Base-by-base conservation (phyloP, 2,113 vertebrate species). In the Spilogale gracilis region DNA sequence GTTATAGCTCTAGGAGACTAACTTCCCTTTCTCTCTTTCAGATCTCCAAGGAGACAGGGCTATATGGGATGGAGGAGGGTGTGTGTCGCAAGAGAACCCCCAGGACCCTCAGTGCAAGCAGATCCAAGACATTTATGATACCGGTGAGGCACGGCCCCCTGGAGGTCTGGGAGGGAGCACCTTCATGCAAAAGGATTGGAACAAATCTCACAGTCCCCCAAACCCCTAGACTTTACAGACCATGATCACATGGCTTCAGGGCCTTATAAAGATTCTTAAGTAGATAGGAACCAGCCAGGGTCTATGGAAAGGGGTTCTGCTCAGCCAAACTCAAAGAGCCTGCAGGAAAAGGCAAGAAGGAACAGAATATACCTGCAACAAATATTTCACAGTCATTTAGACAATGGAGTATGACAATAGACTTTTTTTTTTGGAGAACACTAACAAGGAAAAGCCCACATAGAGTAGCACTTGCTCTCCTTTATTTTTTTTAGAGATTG, bases 41-140 rank as follows among this genome's bases (percentile, higher is more conserved):
- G 94, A 48, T 0, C 23, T 87, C 27, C 10, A 6, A 1, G 11
- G 38, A 18, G 65, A 56, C 17, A 58, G 67, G 2, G n/a, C 30
- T 13, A 38, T 94, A 60, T 97, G 89, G 96, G 95, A 95, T 9
- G 81, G 80, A 67, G 92, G 80, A 50, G 74, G 81, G 6, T 83
- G 38, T n/a, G 6, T 23, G 16, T 7, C 10, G 9, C 30, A 45
- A 16, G 11, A 38, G 9, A 2, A 25, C 38, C 2, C 9, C 13
- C 6, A 3, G 8, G 45, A 56, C 0, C 16, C 30, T 12, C 1
- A 1, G 27, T 63, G 45, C 88, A 14, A 16, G 18, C 3, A 1
- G 9, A 43, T 5, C 4, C 7, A 0, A 0, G 0, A 30, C 32
- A 58, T 2, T 2, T 0, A 2, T 2, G 0, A 23, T 5, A 0